Evolutionary conservation across 2,888 invertebrate species (phyloP), one percentile per base, ranked within the genome.

Genomic region (Agriopis leucophaearia): DNA sequence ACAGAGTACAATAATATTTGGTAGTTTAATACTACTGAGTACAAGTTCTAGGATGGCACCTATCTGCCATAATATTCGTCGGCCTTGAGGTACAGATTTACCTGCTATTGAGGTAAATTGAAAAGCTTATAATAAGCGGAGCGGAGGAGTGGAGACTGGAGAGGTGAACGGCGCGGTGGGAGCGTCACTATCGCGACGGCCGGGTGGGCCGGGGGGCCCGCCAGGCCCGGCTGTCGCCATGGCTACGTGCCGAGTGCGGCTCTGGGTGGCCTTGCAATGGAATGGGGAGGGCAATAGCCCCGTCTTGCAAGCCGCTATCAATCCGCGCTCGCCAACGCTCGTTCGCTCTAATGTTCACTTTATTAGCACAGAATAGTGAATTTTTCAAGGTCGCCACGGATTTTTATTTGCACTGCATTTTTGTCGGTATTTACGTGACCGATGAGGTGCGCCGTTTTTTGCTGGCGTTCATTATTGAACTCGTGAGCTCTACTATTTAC

Each of bases 181-280:
- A 79, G 81, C 84, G 88, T 92, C 89, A 86, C 92, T 91, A 91
- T 90, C 92, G 93, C 91, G 87, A 93, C 92, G 52, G 59, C 18
- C 10, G 86, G 77, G 79, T 81, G 77, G 45, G 79, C 81, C 78
- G 77, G 83, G 84, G 81, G 83, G 80, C 87, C 84, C 86, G 85
- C 38, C 52, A 54, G 52, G 59, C 35, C 38, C 88, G 81, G 85
- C 79, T 63, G 91, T 92, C 85, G 86, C 86, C 91, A 93, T 91
- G 89, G 77, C 84, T 90, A 91, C 91, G 85, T 78, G 74, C 82
- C 86, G 82, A 91, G 86, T 94, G 82, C 94, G 92, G 91, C 92
- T 90, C 94, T 94, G 94, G 91, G 91, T 89, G 92, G 92, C 94
- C 94, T 94, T 94, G 94, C 94, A 94, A 86, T 92, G 92, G 94